Conservation (phyloP, 2,888 invertebrate species). For the Eilema griseolum region DNA sequence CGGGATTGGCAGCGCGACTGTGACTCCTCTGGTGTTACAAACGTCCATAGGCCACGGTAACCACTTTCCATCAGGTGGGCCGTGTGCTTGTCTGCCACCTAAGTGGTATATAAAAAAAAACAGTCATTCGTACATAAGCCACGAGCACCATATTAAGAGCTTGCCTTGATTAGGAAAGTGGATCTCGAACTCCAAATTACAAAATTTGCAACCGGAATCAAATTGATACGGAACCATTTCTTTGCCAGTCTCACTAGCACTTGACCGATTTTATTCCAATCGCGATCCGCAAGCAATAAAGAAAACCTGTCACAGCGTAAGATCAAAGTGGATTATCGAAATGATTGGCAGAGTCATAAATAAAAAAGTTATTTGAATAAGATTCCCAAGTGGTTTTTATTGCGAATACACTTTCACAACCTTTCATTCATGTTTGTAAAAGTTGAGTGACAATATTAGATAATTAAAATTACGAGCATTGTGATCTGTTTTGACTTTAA, state of each 20-base stretch:
- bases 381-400: constrained; percentile 19
- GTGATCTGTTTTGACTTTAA: neutral
- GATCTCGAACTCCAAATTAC: too few species aligned
- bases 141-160: too few species aligned
- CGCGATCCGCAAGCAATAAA: constrained; percentile 1
- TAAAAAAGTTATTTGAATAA: constrained; percentile 17
- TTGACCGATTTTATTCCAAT: neutral
- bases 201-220: too few species aligned
- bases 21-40: too few species aligned
- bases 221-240: neutral
- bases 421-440: constrained; percentile 15
- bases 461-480: constrained; percentile 9
- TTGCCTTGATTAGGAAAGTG: too few species aligned
- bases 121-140: too few species aligned
- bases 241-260: neutral
- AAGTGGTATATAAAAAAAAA: too few species aligned
- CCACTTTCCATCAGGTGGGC: too few species aligned
- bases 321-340: constrained; percentile 19
- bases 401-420: constrained; percentile 25
- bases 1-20: too few species aligned
- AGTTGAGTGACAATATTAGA: constrained; percentile 20
- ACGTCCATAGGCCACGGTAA: too few species aligned
- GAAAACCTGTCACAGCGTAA: constrained; percentile 9
- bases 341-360: constrained; percentile 22
- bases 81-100: too few species aligned